Evolutionary conservation across 2,888 invertebrate species (phyloP).

Genomic region (Iphiclides podalirius): DNA sequence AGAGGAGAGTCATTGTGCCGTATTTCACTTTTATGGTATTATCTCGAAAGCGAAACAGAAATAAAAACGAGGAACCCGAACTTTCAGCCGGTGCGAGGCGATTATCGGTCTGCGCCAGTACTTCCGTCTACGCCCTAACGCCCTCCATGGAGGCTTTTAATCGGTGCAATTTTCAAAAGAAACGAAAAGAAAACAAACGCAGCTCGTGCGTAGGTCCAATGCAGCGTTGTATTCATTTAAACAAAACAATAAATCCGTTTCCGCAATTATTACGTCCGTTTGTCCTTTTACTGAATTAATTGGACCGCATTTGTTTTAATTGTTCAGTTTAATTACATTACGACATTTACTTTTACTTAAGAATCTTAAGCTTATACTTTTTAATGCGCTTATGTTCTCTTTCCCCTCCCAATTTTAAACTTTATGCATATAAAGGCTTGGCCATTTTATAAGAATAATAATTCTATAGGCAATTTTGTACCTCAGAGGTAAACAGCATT

Average conservation of each 20-base stretch:
- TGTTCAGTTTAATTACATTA: too few relatives aligned
- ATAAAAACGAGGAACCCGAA: constrained; percentile 9
- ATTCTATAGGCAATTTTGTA: too few relatives aligned
- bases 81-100: constrained; percentile 27
- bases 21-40: constrained; percentile 14
- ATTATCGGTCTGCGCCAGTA: constrained; percentile 37
- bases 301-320: background rate
- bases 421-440: too few relatives aligned
- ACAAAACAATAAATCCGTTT: constrained; percentile 8
- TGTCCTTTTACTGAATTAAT: constrained; percentile 15
- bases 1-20: constrained; percentile 5
- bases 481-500: too few relatives aligned
- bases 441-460: too few relatives aligned
- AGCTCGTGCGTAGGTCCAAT: constrained; percentile 34
- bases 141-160: constrained; percentile 31
- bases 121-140: constrained; percentile 29
- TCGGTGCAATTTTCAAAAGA: constrained; percentile 38
- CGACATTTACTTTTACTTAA: too few relatives aligned
- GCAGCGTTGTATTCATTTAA: constrained; percentile 37
- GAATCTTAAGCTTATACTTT: background rate
- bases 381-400: background rate
- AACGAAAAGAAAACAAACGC: constrained; percentile 28
- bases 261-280: background rate
- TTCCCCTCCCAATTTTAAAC: background rate
- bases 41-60: constrained; percentile 10